Evolutionary conservation across 2,888 invertebrate species (phyloP).

Genomic region (Mythimna loreyi): DNA sequence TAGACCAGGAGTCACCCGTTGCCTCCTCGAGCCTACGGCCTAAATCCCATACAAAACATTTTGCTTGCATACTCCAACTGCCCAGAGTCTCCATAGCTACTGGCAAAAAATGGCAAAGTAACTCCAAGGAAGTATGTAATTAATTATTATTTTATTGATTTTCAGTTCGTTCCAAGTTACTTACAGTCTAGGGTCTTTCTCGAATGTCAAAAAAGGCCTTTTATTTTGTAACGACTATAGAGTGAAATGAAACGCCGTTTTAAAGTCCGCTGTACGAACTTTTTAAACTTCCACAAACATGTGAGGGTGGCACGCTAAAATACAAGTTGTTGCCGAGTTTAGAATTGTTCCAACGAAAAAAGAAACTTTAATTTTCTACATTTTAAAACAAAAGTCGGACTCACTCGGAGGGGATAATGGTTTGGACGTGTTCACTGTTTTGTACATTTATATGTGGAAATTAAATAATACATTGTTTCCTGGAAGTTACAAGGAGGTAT

Average conservation of each 20-base stretch:
- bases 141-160: too few species aligned
- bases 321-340: constrained; percentile 88
- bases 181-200: too few species aligned
- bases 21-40: too few species aligned
- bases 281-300: constrained; percentile 89
- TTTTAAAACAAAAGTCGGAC: constrained; percentile 88
- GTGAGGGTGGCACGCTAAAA: constrained; percentile 88
- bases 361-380: constrained; percentile 88
- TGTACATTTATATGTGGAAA: constrained; percentile 59
- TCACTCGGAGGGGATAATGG: constrained; percentile 82
- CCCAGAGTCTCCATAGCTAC: too few species aligned
- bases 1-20: too few species aligned
- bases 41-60: too few species aligned
- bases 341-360: constrained; percentile 88
- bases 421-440: constrained; percentile 78
- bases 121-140: too few species aligned
- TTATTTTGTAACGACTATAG: too few species aligned
- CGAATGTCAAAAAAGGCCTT: too few species aligned
- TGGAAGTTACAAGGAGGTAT: constrained; percentile 8
- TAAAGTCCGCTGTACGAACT: constrained; percentile 80
- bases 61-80: too few species aligned
- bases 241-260: constrained; percentile 82
- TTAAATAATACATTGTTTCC: constrained; percentile 51
- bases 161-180: too few species aligned
- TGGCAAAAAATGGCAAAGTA: too few species aligned